phyloP scores from a whole-genome alignment of 2,888 invertebrate species.

The Papilio demoleus region DNA sequence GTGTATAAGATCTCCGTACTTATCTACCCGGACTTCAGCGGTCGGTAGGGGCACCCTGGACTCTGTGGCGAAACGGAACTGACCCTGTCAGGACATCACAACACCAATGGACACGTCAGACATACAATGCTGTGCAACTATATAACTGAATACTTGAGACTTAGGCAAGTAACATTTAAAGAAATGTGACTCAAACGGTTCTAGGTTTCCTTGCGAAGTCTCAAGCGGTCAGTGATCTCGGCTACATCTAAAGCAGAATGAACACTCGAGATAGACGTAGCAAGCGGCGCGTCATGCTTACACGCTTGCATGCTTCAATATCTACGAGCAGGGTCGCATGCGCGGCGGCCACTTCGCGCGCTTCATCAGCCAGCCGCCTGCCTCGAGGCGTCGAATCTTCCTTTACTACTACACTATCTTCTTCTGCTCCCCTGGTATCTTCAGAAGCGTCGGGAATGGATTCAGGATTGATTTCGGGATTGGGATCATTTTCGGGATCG shows the following conservation, averaged over 20 bases:
- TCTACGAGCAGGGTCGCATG: constrained; percentile 82
- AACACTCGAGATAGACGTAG: constrained; percentile 51
- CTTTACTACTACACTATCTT: constrained; percentile 78
- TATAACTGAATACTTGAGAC: constrained; percentile 40
- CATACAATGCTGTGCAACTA: constrained; percentile 47
- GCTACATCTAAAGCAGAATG: constrained; percentile 59
- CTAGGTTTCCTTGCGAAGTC: not conserved
- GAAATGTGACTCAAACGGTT: not conserved
- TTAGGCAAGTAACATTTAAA: not conserved
- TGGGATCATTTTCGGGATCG: constrained; percentile 49
- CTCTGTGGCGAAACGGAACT: constrained; percentile 95
- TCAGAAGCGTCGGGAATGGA: constrained; percentile 44
- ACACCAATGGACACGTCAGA: constrained; percentile 46
- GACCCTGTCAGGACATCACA: constrained; percentile 86
- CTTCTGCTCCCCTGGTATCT: constrained; percentile 65
- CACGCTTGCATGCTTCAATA: constrained; percentile 87
- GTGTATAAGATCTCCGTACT: constrained; percentile 77
- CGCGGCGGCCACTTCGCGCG: constrained; percentile 79
- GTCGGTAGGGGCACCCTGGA: constrained; percentile 89
- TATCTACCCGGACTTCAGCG: constrained; percentile 87
- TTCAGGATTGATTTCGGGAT: constrained; percentile 54
- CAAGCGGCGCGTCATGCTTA: constrained; percentile 85
- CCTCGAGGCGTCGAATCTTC: constrained; percentile 76
- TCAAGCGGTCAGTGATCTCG: constrained; percentile 10
- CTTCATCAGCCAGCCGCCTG: constrained; percentile 76